These are phyloP conservation scores for Diorhabda carinulata DNA, from an alignment of 1,140 invertebrate genomes.

Conservation along the genomic window DNA sequence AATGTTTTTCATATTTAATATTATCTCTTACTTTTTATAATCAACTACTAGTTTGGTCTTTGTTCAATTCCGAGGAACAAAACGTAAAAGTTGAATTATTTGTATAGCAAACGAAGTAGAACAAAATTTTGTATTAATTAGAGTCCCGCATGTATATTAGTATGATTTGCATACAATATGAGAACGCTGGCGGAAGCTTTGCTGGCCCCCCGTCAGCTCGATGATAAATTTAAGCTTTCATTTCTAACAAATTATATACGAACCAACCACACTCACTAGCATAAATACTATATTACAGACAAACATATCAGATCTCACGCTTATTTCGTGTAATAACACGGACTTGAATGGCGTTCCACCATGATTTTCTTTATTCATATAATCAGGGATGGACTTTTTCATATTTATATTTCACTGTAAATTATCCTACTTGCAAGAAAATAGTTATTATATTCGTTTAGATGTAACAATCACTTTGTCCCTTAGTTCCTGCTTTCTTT, in stretches of 20 bases:
- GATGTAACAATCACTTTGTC: no score
- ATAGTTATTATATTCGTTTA: no score
- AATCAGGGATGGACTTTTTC: neutral
- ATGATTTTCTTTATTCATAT: slow-evolving; percentile 14
- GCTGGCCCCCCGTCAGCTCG: slow-evolving; percentile 18
- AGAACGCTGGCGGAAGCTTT: slow-evolving; percentile 18
- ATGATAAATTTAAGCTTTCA: slow-evolving; percentile 25
- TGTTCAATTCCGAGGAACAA: neutral
- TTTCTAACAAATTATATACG: slow-evolving; percentile 27
- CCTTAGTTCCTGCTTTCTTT: no score
- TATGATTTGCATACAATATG: slow-evolving; percentile 25
- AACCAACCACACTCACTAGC: slow-evolving; percentile 16
- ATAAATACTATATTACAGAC: slow-evolving; percentile 16
- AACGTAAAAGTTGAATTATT: neutral
- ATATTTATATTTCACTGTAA: neutral
- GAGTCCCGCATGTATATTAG: slow-evolving; percentile 15
- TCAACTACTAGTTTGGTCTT: no score
- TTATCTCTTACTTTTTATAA: no score
- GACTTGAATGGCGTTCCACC: slow-evolving; percentile 13
- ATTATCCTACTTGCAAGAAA: no score
- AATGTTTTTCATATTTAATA: no score
- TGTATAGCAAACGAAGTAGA: neutral
- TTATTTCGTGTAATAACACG: slow-evolving; percentile 17
- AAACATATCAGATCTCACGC: slow-evolving; percentile 21
- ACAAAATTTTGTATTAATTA: slow-evolving; percentile 20